Base-by-base conservation (phyloP, 1,140 invertebrate genomes). In the Zaprionus vittiger region DNA sequence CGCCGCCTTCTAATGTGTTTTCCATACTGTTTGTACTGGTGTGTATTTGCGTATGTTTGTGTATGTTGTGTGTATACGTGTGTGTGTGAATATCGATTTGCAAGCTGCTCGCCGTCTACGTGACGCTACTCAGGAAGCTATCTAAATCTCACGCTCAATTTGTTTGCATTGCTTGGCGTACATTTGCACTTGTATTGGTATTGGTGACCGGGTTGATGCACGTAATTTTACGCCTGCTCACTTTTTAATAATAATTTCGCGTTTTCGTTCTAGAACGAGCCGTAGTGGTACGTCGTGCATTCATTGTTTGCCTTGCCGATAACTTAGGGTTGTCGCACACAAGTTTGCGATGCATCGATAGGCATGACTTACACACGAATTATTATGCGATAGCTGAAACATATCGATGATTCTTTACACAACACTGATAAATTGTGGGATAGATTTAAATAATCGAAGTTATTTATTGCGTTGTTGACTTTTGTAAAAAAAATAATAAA, bases 121-220 rank as follows among this genome's bases (percentile, higher is more conserved):
- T 89, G 84, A 89, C 85, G 84, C 83, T 71, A 70, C 73, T 80
- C 83, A 86, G 83, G 77, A 83, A 87, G 64, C 64, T 72, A 76
- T 72, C 73, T 76, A 54, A 65, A 61, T 65, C 69, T 64, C 56
- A 72, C 68, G 73, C 56, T 69, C 61, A 76, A 72, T 76, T 76
- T 65, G 54, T 72, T 66, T 61, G 14, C 56, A 44, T 64, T 65
- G 59, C 44, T 61, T 56, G 62, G 15, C 66, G 54, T 56, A 71
- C 73, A 69, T 73, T 70, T 52, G 62, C 64, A 69, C 47, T 70
- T 79, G 70, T 67, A 66, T 73, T 60, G 34, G 80, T 77, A 54
- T 70, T 65, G 61, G 74, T 86, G 60, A 80, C 66, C 80, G 78
- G 70, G 68, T 69, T 61, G 26, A 73, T 71, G 52, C 59, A 26